These are phyloP conservation scores for Adrianichthys oophorus DNA, from an alignment of 2,797 vertebrate species.

Conservation along the genomic window DNA sequence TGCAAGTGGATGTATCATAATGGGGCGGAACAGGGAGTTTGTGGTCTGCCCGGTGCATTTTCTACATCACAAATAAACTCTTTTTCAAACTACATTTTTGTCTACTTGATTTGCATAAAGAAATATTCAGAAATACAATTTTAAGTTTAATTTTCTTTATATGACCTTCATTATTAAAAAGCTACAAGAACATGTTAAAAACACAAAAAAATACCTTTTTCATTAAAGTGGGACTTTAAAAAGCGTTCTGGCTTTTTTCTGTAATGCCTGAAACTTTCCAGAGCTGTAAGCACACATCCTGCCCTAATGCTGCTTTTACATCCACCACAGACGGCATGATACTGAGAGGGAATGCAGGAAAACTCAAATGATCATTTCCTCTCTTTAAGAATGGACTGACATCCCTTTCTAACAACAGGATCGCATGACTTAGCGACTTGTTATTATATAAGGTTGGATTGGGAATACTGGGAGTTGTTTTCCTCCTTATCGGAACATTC, in stretches of 20 bases:
- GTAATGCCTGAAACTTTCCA: constrained; percentile 18
- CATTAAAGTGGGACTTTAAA: no score
- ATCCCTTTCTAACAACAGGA: constrained; percentile 56
- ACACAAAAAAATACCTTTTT: no score
- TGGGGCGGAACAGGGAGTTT: no score
- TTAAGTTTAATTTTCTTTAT: no score
- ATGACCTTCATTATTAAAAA: no score
- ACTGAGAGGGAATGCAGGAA: constrained; percentile 57
- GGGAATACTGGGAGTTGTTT: constrained; percentile 40
- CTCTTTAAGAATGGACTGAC: constrained; percentile 65
- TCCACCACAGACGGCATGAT: constrained; percentile 39
- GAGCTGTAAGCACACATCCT: constrained; percentile 34
- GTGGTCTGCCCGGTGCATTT: no score
- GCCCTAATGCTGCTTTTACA: constrained; percentile 17
- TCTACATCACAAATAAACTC: no score
- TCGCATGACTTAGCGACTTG: constrained; percentile 54
- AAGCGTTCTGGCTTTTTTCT: background rate
- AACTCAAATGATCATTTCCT: constrained; percentile 66
- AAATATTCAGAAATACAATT: no score
- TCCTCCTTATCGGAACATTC: background rate
- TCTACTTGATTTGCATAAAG: no score
- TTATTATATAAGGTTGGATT: constrained; percentile 37
- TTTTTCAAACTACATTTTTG: no score
- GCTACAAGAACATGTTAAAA: no score
- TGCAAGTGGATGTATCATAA: no score